Evolutionary conservation across 2,113 vertebrate species (phyloP), one percentile per base, ranked within the genome.

Genomic region (Cyprinus carpio): DNA sequence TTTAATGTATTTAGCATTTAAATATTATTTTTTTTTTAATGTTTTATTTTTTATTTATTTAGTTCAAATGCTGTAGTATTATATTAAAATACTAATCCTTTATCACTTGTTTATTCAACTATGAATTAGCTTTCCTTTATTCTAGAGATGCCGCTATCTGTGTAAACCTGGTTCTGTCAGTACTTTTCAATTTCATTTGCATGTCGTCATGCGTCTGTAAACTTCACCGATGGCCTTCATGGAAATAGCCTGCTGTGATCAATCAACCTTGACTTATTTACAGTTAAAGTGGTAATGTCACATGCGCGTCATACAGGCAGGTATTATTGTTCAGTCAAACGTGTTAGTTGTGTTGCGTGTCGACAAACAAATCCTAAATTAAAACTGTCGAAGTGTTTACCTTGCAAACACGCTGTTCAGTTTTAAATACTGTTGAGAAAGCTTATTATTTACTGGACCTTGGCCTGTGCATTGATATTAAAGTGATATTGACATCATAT

Each of bases 241-340:
- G 58, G 78, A 80, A 80, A 80, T 64, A 64, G n/a, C n/a, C 60
- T 11, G 23, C 78, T 80, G 78, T 46, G 78, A 80, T 80, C 78
- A 80, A 11, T 80, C 78, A 46, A 29, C 58, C 78, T 46, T 80
- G 78, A 60, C 37, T 80, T 65, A 80, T 64, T 80, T 80, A 80
- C 78, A 43, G 78, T 64, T 64, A 46, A 60, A 80, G 23, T 29
- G 58, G 29, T 46, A 46, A 56, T 40, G 76, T n/a, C 76, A 58
- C 29, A 43, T 29, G 37, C n/a, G n/a, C 23, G 7, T 13, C 29
- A 58, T 8, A 18, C 77, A 80, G 58, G 6, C 23, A 64, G 7
- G 3, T 60, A 2, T 64, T 43, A 80, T 62, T 46, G 58, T 80
- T 64, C 34, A 80, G 58, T 25, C 58, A 80, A 65, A 65, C 65